A percentile compares a stretch with the other conserved stretches of the same genome.
Conservation (phyloP, 2,797 vertebrate species). For the Tarsius wallacei region DNA sequence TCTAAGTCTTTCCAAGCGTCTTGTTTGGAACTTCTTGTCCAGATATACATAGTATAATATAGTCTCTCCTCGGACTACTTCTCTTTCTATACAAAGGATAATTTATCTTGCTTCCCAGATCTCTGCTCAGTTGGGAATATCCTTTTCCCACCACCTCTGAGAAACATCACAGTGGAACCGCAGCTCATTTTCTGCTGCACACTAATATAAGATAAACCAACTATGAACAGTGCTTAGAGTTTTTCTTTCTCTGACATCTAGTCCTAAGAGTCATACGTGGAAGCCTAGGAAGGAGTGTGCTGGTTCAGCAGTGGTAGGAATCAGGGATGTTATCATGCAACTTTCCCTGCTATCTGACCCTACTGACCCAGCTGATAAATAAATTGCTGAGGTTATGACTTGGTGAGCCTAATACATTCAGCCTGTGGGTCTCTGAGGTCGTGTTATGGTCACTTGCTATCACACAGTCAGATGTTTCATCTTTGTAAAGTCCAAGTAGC, state of each 20-base stretch:
- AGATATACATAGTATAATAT: background rate
- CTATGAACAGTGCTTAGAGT: background rate
- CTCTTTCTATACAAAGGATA: background rate
- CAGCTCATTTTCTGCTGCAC: background rate
- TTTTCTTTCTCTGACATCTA: background rate
- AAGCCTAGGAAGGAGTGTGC: background rate
- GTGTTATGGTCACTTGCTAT: background rate
- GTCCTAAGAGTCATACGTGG: background rate
- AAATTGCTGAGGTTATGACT: background rate
- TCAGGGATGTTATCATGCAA: background rate
- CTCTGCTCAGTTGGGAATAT: background rate
- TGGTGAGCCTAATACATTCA: background rate
- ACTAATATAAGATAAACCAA: background rate
- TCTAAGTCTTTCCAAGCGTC: background rate
- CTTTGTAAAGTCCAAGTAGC: background rate
- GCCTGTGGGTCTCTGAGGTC: accelerated
- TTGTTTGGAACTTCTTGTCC: background rate
- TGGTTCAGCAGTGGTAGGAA: background rate
- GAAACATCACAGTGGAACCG: background rate
- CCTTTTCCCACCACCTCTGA: background rate
- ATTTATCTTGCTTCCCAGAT: background rate
- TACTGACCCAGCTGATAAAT: background rate
- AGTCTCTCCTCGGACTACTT: background rate
- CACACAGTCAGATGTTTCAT: background rate
- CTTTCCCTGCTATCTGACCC: background rate